Percentiles rank a stretch among this genome's conserved stretches.
phyloP scores from a whole-genome alignment of 2,888 invertebrate species.

The Mesorhabditis spiculigera region DNA sequence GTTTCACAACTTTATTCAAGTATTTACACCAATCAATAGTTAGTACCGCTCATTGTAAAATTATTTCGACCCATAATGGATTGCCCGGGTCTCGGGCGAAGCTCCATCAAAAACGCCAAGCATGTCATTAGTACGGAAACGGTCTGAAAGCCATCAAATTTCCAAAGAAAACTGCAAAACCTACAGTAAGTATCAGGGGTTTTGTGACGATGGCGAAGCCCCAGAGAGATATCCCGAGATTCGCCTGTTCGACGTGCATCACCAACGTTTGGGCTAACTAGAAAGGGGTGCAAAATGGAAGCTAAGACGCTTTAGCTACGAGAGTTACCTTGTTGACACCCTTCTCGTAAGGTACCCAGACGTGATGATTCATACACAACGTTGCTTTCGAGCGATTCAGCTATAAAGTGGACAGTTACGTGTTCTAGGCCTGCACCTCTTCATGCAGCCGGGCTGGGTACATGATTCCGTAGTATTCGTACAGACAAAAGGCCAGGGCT shows the following conservation, averaged over 20 bases:
- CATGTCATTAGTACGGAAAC: background rate
- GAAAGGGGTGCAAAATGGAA: background rate
- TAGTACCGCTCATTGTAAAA: too few species aligned
- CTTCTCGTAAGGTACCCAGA: constrained; percentile 1
- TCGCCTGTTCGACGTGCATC: constrained; percentile 25
- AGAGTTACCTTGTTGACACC: background rate
- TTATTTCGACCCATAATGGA: too few species aligned
- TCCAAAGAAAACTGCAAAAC: background rate
- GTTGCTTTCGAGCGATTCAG: background rate
- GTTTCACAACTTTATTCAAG: too few species aligned
- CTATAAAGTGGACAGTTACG: background rate
- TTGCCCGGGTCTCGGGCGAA: background rate
- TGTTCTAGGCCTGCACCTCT: background rate
- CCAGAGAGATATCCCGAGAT: constrained; percentile 28
- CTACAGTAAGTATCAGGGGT: constrained; percentile 28
- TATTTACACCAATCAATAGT: too few species aligned
- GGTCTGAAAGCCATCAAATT: background rate
- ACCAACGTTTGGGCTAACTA: background rate
- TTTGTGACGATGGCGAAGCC: constrained; percentile 33
- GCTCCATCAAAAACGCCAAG: background rate
- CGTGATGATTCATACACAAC: constrained; percentile 1
- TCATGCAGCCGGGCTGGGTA: background rate
- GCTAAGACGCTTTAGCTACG: background rate
- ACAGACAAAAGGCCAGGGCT: background rate
- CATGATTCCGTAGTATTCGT: background rate